Conservation (phyloP, 1,140 invertebrate genomes). For the Drosophila paulistorum region DNA sequence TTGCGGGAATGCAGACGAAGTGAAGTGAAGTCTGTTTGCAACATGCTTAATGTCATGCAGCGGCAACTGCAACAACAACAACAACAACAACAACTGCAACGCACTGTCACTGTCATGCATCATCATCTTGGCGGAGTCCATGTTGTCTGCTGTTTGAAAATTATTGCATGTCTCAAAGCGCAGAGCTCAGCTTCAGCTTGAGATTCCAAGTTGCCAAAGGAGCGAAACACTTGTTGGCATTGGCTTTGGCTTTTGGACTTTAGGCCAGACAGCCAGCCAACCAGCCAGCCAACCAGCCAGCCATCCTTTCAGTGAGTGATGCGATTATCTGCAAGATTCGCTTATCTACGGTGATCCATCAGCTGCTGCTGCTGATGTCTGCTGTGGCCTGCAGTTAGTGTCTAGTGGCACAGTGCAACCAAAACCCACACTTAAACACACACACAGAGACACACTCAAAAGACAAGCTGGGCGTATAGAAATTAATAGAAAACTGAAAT, state of each 20-base stretch:
- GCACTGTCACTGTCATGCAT: slow-evolving; percentile 77
- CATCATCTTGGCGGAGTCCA: slow-evolving; percentile 10
- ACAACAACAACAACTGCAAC: slow-evolving; percentile 58
- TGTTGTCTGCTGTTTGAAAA: slow-evolving; percentile 64
- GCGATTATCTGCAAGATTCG: slow-evolving; percentile 82
- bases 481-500: too few species aligned
- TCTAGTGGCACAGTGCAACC: slow-evolving; percentile 7
- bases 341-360: slow-evolving; percentile 83
- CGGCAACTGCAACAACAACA: slow-evolving; percentile 53
- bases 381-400: slow-evolving; percentile 9
- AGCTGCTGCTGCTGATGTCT: slow-evolving; percentile 39
- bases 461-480: too few species aligned
- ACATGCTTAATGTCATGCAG: slow-evolving; percentile 78
- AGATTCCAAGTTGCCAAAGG: slow-evolving; percentile 56
- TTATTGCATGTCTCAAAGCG: slow-evolving; percentile 71
- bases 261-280: slow-evolving; percentile 10
- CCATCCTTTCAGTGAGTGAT: slow-evolving; percentile 71
- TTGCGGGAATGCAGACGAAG: slow-evolving; percentile 26
- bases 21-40: slow-evolving; percentile 69
- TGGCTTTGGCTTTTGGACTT: slow-evolving; percentile 35
- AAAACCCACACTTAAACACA: not conserved
- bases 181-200: slow-evolving; percentile 22
- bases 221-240: slow-evolving; percentile 57
- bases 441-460: too few species aligned
- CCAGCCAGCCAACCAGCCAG: slow-evolving; percentile 14